phyloP scores from a whole-genome alignment of 1,140 invertebrate species.

The Zaprionus nigranus region DNA sequence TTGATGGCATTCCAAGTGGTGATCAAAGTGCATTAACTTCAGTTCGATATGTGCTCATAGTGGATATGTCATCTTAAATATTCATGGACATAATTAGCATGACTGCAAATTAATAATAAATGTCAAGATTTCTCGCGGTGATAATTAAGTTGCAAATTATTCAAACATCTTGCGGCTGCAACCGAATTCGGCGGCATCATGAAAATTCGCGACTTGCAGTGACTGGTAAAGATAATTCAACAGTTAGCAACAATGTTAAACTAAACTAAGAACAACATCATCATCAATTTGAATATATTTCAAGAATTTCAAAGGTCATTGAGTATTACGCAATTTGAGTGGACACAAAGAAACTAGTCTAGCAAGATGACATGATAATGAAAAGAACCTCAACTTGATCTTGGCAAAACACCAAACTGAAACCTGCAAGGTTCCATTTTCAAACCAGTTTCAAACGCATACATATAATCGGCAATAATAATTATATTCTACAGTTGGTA shows the following conservation, averaged over 20 bases:
- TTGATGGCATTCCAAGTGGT: not conserved
- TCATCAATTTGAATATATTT: constrained; percentile 7
- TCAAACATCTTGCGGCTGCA: constrained; percentile 11
- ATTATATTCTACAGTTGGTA: constrained; percentile 13
- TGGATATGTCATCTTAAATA: constrained; percentile 33
- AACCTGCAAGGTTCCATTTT: constrained; percentile 30
- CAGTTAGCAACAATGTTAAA: not conserved
- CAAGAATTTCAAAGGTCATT: constrained; percentile 55
- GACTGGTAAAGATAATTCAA: constrained; percentile 5
- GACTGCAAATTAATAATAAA: constrained; percentile 44
- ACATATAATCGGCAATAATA: constrained; percentile 29
- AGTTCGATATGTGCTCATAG: constrained; percentile 19
- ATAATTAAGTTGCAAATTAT: constrained; percentile 32
- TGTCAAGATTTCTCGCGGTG: constrained; percentile 19
- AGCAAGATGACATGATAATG: constrained; percentile 61
- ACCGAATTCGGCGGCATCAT: not conserved
- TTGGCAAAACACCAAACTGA: constrained; percentile 41
- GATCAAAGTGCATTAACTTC: constrained; percentile 18
- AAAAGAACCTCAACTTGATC: constrained; percentile 57
- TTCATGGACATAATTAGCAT: constrained; percentile 40
- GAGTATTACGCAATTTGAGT: constrained; percentile 53
- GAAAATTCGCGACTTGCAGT: not conserved
- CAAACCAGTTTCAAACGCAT: constrained; percentile 59
- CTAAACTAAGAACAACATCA: not conserved
- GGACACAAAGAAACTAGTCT: constrained; percentile 55